Conservation (phyloP, 2,113 vertebrate species). For the Tragulus kanchil region DNA sequence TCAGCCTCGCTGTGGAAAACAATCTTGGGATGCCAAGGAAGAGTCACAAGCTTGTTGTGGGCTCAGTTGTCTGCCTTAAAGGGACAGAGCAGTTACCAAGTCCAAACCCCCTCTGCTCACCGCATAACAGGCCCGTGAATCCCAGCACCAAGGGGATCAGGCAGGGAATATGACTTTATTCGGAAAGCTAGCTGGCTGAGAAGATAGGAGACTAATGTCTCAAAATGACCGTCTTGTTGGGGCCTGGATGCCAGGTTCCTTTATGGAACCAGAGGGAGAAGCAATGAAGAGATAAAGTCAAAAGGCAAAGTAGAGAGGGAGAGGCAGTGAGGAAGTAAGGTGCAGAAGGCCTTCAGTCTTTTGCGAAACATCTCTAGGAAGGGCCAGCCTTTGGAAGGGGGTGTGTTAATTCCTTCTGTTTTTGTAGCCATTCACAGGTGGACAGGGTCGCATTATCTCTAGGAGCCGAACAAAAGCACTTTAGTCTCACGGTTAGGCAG, state of each 20-base stretch:
- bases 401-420: not conserved
- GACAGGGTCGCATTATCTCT: not conserved
- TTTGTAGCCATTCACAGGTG: not conserved
- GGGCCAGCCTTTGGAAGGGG: not conserved
- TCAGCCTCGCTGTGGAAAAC: conserved; percentile 20
- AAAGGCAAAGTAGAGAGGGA: not conserved
- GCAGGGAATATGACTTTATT: not conserved
- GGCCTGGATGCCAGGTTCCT: not conserved
- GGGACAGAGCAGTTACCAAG: not conserved
- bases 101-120: not conserved
- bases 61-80: conserved; percentile 43
- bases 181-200: not conserved
- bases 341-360: not conserved
- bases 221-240: not conserved
- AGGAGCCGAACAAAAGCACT: not conserved
- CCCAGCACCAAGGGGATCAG: not conserved
- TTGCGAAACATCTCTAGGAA: not conserved
- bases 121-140: not conserved
- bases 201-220: not conserved
- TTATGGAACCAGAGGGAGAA: not conserved
- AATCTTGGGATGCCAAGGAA: not conserved
- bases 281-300: not conserved
- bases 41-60: not conserved
- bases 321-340: not conserved
- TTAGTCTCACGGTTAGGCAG: not conserved